Evolutionary conservation across 2,797 vertebrate species (phyloP).

Genomic region (Anniella stebbinsi): DNA sequence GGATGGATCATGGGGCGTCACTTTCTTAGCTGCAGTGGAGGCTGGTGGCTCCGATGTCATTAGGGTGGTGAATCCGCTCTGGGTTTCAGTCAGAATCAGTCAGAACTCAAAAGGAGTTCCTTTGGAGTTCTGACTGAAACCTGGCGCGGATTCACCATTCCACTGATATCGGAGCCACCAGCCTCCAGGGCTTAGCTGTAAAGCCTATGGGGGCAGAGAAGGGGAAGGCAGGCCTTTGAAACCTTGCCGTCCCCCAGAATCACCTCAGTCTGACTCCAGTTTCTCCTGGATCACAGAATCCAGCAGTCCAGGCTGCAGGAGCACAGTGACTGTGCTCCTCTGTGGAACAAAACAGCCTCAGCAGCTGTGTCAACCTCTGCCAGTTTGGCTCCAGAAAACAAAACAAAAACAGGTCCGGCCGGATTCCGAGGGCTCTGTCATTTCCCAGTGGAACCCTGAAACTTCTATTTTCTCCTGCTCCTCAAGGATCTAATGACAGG

Average conservation of each 20-base stretch:
- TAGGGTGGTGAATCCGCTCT: too few relatives aligned
- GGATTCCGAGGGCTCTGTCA: conserved; percentile 10
- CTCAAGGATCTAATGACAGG: conserved; percentile 6
- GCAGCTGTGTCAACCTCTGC: background rate
- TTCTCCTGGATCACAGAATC: background rate
- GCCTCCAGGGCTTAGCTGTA: too few relatives aligned
- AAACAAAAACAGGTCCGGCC: conserved; percentile 3
- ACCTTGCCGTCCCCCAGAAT: background rate
- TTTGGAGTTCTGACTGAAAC: too few relatives aligned
- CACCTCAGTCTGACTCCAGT: background rate
- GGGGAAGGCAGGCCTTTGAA: background rate
- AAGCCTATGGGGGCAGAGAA: too few relatives aligned
- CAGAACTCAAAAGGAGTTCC: too few relatives aligned
- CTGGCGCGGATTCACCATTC: too few relatives aligned
- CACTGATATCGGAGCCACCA: too few relatives aligned
- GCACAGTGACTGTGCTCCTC: background rate
- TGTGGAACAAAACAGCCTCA: rapidly evolving
- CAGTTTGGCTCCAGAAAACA: background rate
- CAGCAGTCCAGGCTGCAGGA: background rate
- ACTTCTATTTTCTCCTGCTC: background rate
- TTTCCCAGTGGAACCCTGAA: conserved; percentile 9
- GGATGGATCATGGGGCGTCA: too few relatives aligned
- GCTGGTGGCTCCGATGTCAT: too few relatives aligned
- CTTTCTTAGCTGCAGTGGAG: too few relatives aligned
- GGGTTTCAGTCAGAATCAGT: too few relatives aligned